These are phyloP conservation scores for Cololabis saira DNA, from an alignment of 2,113 vertebrate genomes.

Conservation along the genomic window DNA sequence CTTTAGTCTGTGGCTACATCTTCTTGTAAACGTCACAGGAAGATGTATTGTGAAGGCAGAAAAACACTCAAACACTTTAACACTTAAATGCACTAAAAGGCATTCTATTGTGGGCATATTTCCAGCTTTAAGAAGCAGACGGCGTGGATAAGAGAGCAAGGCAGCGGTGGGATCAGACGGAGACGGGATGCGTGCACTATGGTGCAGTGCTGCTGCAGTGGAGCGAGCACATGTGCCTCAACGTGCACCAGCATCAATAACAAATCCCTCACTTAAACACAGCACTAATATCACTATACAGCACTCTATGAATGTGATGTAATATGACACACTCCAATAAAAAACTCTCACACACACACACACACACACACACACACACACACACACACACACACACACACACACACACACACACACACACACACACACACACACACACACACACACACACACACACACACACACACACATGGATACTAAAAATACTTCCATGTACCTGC, in stretches of 20 bases:
- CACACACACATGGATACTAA: no score
- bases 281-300: conserved; percentile 18
- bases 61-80: no score
- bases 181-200: conserved; percentile 48
- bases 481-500: no score
- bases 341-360: neutral
- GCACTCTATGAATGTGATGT: conserved; percentile 48
- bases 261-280: conserved; percentile 63
- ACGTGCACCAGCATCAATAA: conserved; percentile 65
- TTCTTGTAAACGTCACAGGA: no score
- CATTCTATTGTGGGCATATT: conserved; percentile 32
- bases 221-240: conserved; percentile 36
- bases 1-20: no score
- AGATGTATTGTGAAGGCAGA: no score
- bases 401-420: no score
- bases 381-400: no score
- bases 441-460: neutral
- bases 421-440: no score
- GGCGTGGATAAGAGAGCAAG: conserved; percentile 38
- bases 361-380: neutral
- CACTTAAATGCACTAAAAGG: conserved; percentile 6
- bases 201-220: conserved; percentile 73
- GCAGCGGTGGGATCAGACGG: neutral
- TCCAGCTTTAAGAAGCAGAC: conserved; percentile 57
- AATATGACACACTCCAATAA: conserved; percentile 50